These are phyloP conservation scores for Anarsia innoxiella DNA, from an alignment of 2,888 invertebrate species.

Conservation along the genomic window DNA sequence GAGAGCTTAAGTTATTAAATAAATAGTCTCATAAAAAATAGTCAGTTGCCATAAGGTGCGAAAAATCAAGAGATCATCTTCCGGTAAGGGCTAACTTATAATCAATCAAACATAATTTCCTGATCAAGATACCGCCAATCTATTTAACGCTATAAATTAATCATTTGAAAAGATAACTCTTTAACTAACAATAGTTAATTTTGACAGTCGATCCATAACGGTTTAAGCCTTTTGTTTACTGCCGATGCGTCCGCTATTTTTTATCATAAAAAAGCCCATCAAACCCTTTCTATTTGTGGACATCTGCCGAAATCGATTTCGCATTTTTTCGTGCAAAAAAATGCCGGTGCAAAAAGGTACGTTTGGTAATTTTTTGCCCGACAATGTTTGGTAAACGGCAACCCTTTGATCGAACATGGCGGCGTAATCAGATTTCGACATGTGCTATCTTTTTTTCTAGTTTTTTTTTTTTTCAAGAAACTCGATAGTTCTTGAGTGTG, in stretches of 20 bases:
- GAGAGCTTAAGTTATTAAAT: too few relatives aligned
- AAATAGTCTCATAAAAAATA: too few relatives aligned
- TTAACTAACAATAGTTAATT: slow-evolving; percentile 54
- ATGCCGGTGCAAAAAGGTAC: slow-evolving; percentile 61
- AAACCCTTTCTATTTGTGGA: slow-evolving; percentile 70
- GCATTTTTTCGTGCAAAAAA: slow-evolving; percentile 65
- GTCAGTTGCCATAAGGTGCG: background rate
- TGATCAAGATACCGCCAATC: slow-evolving; percentile 18
- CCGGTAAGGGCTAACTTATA: slow-evolving; percentile 24
- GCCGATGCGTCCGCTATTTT: slow-evolving; percentile 51
- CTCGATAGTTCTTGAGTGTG: slow-evolving; percentile 62
- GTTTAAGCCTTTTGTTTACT: slow-evolving; percentile 57
- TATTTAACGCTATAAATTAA: slow-evolving; percentile 36
- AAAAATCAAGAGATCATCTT: slow-evolving; percentile 25
- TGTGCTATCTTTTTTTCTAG: slow-evolving; percentile 58
- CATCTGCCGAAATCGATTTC: slow-evolving; percentile 74
- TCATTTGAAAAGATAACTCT: slow-evolving; percentile 40
- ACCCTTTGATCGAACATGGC: slow-evolving; percentile 69
- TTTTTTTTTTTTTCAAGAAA: slow-evolving; percentile 52
- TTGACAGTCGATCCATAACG: slow-evolving; percentile 63
- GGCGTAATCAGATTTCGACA: slow-evolving; percentile 72
- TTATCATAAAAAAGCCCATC: slow-evolving; percentile 47
- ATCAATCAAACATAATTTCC: slow-evolving; percentile 23
- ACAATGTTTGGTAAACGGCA: slow-evolving; percentile 59
- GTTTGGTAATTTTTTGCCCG: slow-evolving; percentile 43